Conservation (phyloP, 2,888 invertebrate species). For the Blastobasis lacticolella region DNA sequence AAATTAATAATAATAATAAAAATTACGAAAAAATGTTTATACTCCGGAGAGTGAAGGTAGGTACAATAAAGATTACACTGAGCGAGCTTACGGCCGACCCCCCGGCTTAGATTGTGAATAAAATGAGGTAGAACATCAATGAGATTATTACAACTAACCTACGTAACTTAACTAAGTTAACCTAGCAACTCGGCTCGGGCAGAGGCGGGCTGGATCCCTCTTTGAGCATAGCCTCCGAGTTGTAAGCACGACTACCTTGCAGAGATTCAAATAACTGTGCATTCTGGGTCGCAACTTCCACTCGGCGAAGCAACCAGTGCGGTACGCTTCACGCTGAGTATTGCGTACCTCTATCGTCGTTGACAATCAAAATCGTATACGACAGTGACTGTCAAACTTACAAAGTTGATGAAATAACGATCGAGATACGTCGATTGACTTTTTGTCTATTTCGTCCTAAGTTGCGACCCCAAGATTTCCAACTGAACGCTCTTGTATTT, state of each 20-base stretch:
- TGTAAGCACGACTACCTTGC: slow-evolving; percentile 59
- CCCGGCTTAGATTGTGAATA: slow-evolving; percentile 35
- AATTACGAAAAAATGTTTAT: slow-evolving; percentile 58
- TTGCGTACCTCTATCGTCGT: too few relatives aligned
- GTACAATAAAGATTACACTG: slow-evolving; percentile 67
- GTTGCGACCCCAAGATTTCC: neutral
- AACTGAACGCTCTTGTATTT: slow-evolving; percentile 17
- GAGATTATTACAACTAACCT: slow-evolving; percentile 67
- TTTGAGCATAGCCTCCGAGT: slow-evolving; percentile 50
- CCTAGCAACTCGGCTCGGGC: slow-evolving; percentile 45
- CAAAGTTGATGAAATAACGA: too few relatives aligned
- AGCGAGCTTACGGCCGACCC: slow-evolving; percentile 51
- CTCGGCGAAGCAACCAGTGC: too few relatives aligned
- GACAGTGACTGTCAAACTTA: too few relatives aligned
- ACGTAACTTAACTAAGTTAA: slow-evolving; percentile 54
- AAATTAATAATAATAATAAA: slow-evolving; percentile 55
- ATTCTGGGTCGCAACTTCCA: slow-evolving; percentile 6
- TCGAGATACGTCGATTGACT: too few relatives aligned
- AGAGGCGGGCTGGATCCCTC: slow-evolving; percentile 24
- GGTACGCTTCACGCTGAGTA: too few relatives aligned
- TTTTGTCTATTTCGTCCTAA: too few relatives aligned
- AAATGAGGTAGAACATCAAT: slow-evolving; percentile 63
- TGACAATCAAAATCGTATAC: too few relatives aligned
- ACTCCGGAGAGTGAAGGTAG: slow-evolving; percentile 70
- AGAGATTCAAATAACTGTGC: slow-evolving; percentile 63